Base-by-base conservation (phyloP, 2,888 invertebrate species). In the Calameuta filiformis region DNA sequence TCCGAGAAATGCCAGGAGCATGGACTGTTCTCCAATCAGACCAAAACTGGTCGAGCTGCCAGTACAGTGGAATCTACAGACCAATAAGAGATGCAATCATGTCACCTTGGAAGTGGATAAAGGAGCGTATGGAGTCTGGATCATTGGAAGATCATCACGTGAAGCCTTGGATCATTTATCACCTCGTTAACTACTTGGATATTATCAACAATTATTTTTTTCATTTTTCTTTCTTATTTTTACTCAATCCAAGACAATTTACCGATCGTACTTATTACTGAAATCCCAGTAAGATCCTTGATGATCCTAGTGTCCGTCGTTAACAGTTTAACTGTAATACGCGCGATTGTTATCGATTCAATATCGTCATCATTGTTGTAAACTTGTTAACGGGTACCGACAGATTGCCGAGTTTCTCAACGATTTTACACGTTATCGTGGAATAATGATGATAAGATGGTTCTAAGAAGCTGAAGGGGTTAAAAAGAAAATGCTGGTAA, bases 371-470 rank as follows among this genome's bases (percentile, higher is more conserved):
- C 83, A 69, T 79, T 23, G 56, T 56, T 83, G 80, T 81, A 82
- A 82, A 56, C 56, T 56, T 23, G 56, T 56, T 56, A 56, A 23
- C 56, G 23, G 56, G 23, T 23, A 23, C 56, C 23, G 23, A 56
- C 23, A 23, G 9, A 23, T 56, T 56, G 56, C 56, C 56, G 23
- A 9, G 82, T 83, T 80, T 83, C 82, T 81, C 82, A 80, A 82
- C 85, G 83, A 86, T 87, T 88, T 83, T 84, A 82, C 85, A 85
- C 82, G 87, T 88, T 86, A 88, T 87, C 85, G 84, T 80, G 84
- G 83, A 85, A 85, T 88, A 88, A 89, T 87, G 87, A 88, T 86
- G 85, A 87, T 87, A 88, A 89, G 83, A 83, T 79, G 69, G 75
- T 23, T 35, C 74, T 11, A 23, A 34, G 15, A 1, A 15, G 35